Conservation (phyloP, 2,113 vertebrate genomes). For the Nestor notabilis region DNA sequence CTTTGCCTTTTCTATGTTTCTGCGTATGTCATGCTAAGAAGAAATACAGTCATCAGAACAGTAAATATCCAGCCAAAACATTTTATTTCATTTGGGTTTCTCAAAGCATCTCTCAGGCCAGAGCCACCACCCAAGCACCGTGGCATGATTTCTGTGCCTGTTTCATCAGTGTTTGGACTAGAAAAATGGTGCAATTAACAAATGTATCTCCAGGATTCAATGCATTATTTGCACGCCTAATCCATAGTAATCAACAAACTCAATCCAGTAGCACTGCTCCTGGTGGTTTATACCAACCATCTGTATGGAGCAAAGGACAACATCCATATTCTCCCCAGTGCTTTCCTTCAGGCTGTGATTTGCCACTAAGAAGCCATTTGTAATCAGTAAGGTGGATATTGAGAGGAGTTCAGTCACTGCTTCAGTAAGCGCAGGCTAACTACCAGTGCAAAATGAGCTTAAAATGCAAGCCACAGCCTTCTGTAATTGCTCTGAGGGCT, state of each 20-base stretch:
- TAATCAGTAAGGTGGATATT: background rate
- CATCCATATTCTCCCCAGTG: rapidly evolving
- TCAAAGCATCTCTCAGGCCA: background rate
- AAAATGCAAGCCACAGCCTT: background rate
- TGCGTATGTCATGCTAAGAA: background rate
- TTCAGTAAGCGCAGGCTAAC: background rate
- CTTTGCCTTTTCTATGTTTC: slow-evolving; percentile 8
- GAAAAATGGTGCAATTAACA: background rate
- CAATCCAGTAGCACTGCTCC: background rate
- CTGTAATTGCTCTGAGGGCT: background rate
- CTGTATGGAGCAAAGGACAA: background rate
- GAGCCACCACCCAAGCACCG: background rate
- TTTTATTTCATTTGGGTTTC: background rate
- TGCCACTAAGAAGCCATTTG: background rate
- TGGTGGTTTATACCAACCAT: rapidly evolving
- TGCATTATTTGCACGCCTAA: background rate
- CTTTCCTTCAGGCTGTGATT: background rate
- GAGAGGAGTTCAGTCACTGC: background rate
- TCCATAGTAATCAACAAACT: background rate
- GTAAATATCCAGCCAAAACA: background rate
- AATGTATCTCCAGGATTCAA: background rate
- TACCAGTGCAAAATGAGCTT: background rate
- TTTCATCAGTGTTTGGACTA: background rate
- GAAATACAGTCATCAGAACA: background rate
- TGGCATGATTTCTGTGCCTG: background rate